Evolutionary conservation across 2,113 vertebrate genomes (phyloP), one percentile per base, ranked within the genome.

Genomic region (Brevimyrus niger): DNA sequence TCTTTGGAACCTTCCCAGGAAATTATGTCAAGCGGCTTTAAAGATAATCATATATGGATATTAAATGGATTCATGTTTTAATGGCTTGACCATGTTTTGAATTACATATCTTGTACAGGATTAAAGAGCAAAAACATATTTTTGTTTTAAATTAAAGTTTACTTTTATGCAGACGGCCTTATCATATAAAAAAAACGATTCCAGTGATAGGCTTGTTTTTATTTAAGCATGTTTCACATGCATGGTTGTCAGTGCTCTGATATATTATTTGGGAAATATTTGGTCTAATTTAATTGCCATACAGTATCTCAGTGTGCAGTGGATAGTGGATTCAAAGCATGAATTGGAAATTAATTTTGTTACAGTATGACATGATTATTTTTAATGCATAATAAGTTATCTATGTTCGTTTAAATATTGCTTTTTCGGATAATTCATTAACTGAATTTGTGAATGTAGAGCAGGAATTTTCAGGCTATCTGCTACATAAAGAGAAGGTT

Each of bases 1-100:
- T 96, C 91, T 98, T 98, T 95, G 97, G 97, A 94, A 98, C 97
- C 93, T 98, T 98, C 94, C 97, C 97, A 3, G 97, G 97, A 94
- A 98, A 98, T 93, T 98, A 98, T 91, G 97, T 98, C 92, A 97
- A 97, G 94, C 96, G 95, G 91, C 94, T 97, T 89, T 97, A 96
- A 96, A 91, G 92, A 91, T 80, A 19, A 80, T 80, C 35, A 42
- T 38, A 42, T 17, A 19, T 5, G 35, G 19, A 42, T 17, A 38
- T 38, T 80, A 38, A 38, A 80, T 42, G 31, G 19, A 80, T 35
- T 76, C n/a, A 80, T 80, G 73, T 19, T 80, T 76, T 7, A 69
- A 80, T 42, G 35, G 17, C 73, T 80, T 80, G 17, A 13, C 17
- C 73, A 42, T 80, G 17, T 69, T 69, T 69, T 69, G n/a, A 27